A percentile compares a stretch with the other conserved stretches of the same genome.
phyloP scores from a whole-genome alignment of 2,888 invertebrate genomes.

The Mechanitis mazaeus region DNA sequence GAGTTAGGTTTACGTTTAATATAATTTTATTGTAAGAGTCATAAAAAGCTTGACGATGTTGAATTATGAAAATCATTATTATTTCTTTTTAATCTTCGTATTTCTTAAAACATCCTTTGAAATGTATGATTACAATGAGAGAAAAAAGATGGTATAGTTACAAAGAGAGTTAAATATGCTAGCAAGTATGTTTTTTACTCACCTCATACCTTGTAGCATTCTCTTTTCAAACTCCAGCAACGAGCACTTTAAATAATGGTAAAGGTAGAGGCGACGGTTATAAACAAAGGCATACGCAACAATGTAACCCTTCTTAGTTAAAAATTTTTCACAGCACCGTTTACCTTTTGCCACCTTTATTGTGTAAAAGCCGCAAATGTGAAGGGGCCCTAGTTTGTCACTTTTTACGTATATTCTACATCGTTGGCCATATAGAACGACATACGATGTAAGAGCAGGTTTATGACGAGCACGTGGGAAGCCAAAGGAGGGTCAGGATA shows the following conservation, averaged over 20 bases:
- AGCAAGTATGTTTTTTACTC: constrained; percentile 4
- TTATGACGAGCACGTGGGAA: constrained; percentile 67
- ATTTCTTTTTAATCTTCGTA: not conserved
- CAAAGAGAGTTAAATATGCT: constrained; percentile 6
- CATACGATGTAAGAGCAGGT: constrained; percentile 61
- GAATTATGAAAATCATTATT: constrained; percentile 2
- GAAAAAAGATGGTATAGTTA: not conserved
- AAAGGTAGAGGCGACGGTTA: constrained; percentile 22
- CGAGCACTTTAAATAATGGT: constrained; percentile 27
- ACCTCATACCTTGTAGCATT: constrained; percentile 6
- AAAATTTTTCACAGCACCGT: constrained; percentile 26
- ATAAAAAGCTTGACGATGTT: constrained; percentile 33
- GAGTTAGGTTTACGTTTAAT: constrained; percentile 67
- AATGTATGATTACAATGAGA: not conserved
- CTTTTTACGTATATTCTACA: constrained; percentile 45
- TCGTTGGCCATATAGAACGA: constrained; percentile 43
- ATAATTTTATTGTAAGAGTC: constrained; percentile 59
- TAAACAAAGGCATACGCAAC: constrained; percentile 26
- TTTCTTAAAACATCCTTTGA: not conserved
- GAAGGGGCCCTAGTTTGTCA: constrained; percentile 48
- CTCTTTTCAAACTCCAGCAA: constrained; percentile 13
- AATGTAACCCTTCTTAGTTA: constrained; percentile 28
- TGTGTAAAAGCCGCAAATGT: constrained; percentile 48
- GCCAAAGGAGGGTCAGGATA: constrained; percentile 41
- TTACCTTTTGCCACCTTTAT: constrained; percentile 40